Base-by-base conservation (phyloP, 2,797 vertebrate genomes). In the Rousettus madagascariensis region DNA sequence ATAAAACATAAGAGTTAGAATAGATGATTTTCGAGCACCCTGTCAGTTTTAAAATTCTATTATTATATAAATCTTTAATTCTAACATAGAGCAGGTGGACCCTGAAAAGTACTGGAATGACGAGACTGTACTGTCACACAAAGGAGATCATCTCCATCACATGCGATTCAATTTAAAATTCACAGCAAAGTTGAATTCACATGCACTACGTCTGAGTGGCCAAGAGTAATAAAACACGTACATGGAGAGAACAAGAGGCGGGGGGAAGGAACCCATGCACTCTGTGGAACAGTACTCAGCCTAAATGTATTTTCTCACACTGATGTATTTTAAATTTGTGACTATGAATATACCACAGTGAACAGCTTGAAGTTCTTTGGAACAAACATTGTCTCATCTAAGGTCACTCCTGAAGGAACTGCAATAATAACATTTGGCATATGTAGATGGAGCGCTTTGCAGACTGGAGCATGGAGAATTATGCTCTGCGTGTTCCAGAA, bases 371-470 rank as follows among this genome's bases (percentile, higher is more conserved):
- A 98, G 74, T 95, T 97, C 78, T 92, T 85, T 95, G 96, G 86
- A 92, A 61, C 82, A 96, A 97, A 97, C 89, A 63, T 22, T 49
- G 2, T 69, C 95, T 96, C 90, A 85, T 83, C 94, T 88, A 1
- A 91, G 71, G 97, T 97, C 97, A 97, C 89, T 97, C 95, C 97
- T 97, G 96, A 97, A 98, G 95, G 95, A 97, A 78, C 94, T 61
- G 86, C 95, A 94, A 28, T 97, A 96, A 97, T 96, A 92, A 85
- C 91, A 71, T 89, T 97, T 96, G 97, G 96, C 94, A 95, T 83
- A 95, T 75, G 95, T 4, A 91, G 87, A 92, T 71, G 87, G 92
- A 97, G 83, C 11, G 71, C 89, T 95, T 91, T 95, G 94, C 55
- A 86, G 94, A 94, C 91, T 77, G 71, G 46, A 97, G 91, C 94